Evolutionary conservation across 2,888 invertebrate species (phyloP), one percentile per base, ranked within the genome.

Genomic region (Crematogaster levior): DNA sequence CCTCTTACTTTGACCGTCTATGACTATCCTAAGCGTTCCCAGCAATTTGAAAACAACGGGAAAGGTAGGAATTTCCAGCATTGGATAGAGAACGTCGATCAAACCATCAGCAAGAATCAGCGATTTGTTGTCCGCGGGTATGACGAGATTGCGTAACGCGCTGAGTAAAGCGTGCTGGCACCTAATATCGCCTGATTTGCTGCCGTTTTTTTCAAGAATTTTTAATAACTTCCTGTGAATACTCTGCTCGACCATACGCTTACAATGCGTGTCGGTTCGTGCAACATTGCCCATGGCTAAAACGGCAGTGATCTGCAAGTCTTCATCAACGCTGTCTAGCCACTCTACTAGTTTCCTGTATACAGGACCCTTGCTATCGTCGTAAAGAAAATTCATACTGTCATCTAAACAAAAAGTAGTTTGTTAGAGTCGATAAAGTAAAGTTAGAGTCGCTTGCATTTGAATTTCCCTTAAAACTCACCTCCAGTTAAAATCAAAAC

Each of bases 201-300:
- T 86, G 58, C 88, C 87, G 73, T 93, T 92, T 46, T 85, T 93
- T 56, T 93, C 93, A 5, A 96, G 89, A 7, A 95, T 90, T n/a
- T 91, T 91, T 40, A 96, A 88, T 24, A 96, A 91, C 91, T 97
- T 97, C 90, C 97, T 96, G 92, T 97, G 97, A 66, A 98, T 96
- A 43, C 97, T 97, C 89, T 96, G 96, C 75, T 97, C 95, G 90
- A 98, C 98, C 97, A 98, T 97, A 85, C 97, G 96, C 68, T 96
- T 96, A 93, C 98, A 98, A 93, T 98, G 97, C 56, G 96, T 96
- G 92, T 98, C 98, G 88, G 97, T 97, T 60, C 98, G 95, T 0
- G 98, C 98, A 94, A 98, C 98, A 95, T 98, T 98, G 1, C 98
- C 98, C 88, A 98, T 95, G 0, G 98, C 98, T 85, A 98, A 95